Conservation (phyloP, 1,140 invertebrate genomes). For the Sminthurides bifidus region DNA sequence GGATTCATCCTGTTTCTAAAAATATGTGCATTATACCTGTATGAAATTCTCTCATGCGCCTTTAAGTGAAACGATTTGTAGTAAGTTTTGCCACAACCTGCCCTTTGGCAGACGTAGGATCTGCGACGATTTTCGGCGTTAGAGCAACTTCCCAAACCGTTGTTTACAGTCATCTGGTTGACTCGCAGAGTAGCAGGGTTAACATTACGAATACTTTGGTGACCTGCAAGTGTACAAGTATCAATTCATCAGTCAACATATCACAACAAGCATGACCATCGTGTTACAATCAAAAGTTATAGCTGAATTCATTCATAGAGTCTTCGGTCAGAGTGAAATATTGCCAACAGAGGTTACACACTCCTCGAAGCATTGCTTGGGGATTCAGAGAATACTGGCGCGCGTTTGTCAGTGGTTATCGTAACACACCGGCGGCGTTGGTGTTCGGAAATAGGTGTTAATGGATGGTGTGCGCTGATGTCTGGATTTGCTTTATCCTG, state of each 20-base stretch:
- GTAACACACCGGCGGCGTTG: no score
- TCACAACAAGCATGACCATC: conserved; percentile 2
- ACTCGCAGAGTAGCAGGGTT: no score
- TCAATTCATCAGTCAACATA: no score
- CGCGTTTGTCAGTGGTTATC: conserved; percentile 28
- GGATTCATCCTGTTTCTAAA: neutral
- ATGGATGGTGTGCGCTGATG: no score
- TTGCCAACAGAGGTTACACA: no score
- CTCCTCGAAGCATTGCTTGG: no score
- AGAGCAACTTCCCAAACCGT: no score
- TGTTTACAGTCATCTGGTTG: no score
- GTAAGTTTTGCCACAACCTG: no score
- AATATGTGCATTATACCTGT: conserved; percentile 60
- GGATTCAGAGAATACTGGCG: conserved; percentile 30
- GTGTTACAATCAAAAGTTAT: no score
- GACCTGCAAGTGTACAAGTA: conserved; percentile 16
- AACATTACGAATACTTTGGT: conserved; percentile 32
- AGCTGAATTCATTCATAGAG: neutral
- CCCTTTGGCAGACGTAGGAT: conserved; percentile 56
- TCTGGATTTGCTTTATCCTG: no score
- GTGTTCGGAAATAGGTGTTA: no score
- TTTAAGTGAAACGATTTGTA: conserved; percentile 94
- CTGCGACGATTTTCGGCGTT: conserved; percentile 47
- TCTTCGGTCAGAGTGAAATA: conserved; percentile 41
- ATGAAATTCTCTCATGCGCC: conserved; percentile 82